Base-by-base conservation (phyloP, 2,888 invertebrate species). In the Caenorhabditis macrosperma region DNA sequence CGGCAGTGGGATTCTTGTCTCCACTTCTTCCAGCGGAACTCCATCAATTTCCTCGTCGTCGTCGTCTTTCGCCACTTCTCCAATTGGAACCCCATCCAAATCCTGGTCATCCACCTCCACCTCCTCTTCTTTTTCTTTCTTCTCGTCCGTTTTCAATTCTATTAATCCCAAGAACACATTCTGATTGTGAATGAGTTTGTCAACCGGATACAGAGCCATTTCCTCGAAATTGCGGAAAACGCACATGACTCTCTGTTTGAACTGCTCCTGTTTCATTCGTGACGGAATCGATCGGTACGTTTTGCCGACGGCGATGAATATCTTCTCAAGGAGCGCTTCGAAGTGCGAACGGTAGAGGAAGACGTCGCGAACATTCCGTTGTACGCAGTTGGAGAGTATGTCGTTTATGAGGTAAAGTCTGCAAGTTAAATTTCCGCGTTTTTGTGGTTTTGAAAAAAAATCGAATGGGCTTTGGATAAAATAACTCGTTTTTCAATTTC, bases 371-470 rank as follows among this genome's bases (percentile, higher is more conserved):
- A 98, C 95, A 93, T 96, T 96, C 6, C 96, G 95, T 17, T 84
- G 84, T 81, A 95, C 95, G 90, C 97, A 96, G 92, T 99, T 99
- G 91, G 97, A 96, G 86, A 99, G 93, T 84, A 99, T 95, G 91
- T 99, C 99, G 2, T 96, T 96, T 64, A 99, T 94, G 78, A 99
- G 93, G 92, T 97, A 99, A 55, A 99, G 93, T 72, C 98, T 82
- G 93, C 12, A 72, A n/a, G n/a, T 9, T n/a, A 5, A 55, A 17
- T 9, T 10, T 48, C 9, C 22, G 2, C 9, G 26, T 28, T 30
- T 59, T 59, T 59, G 6, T n/a, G 17, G 22, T 54, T 46, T 46
- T 46, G 15, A 46, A 46, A 46, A 10, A 20, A 28, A n/a, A n/a
- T n/a, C n/a, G n/a, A n/a, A n/a, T n/a, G n/a, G n/a, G n/a, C n/a